Base-by-base conservation (phyloP, 1,140 invertebrate species). In the Onthophagus taurus region DNA sequence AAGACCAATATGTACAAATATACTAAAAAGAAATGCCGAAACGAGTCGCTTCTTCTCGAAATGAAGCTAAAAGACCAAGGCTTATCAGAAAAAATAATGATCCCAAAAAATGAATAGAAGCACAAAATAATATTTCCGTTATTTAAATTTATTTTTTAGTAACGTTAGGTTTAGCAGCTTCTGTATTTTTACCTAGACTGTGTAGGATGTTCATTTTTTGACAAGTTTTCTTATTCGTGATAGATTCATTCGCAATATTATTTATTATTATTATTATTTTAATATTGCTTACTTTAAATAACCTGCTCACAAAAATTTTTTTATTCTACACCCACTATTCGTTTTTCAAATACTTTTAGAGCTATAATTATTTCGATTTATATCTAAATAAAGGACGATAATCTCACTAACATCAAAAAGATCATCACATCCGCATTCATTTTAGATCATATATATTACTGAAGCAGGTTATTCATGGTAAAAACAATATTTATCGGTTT, bases 111-210 rank as follows among this genome's bases (percentile, higher is more conserved):
- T 24, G 26, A 39, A 39, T 26, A 18, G 9, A 39, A 26, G 14
- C 12, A 13, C 26, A 18, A 24, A 12, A 39, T 23, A 26, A n/a
- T 19, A 23, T 38, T 21, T 38, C 17, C 9, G n/a, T 38, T 18
- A 31, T 19, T 29, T 30, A 30, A 31, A 29, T 37, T 45, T 51
- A 20, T 29, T 44, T 45, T 48, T 47, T 41, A 37, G 34, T 42
- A 48, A 45, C 33, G 19, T 42, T 51, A 56, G 49, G 36, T 49
- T 42, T 56, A 53, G 54, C 54, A 56, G 54, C 51, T 53, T 56
- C 47, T 52, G 43, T 53, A 47, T 44, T 46, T 51, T 39, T 18
- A 17, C 19, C 34, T 53, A 51, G 49, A 50, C 39, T 51, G 43
- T 53, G 52, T 51, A 56, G 50, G 52, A 47, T 48, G 45, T 31